Evolutionary conservation across 2,888 invertebrate genomes (phyloP).

Genomic region (Oligia strigilis): DNA sequence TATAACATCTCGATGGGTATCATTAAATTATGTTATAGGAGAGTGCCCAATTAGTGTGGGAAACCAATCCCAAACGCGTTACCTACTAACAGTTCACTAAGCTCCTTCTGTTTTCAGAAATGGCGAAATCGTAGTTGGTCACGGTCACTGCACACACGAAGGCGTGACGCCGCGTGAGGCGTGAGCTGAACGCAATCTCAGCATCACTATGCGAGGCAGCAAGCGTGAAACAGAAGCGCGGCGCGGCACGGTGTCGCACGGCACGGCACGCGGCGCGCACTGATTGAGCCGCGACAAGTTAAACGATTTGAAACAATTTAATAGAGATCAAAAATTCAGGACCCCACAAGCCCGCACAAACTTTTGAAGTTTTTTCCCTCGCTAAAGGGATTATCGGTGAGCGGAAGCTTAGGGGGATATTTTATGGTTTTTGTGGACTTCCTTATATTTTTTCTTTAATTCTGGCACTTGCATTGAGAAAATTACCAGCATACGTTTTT

Average conservation of each 20-base stretch:
- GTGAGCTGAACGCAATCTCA: conserved; percentile 65
- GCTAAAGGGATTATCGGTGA: conserved; percentile 89
- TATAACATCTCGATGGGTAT: background rate
- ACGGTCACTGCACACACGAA: conserved; percentile 40
- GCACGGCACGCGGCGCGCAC: conserved; percentile 77
- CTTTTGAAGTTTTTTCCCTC: conserved; percentile 91
- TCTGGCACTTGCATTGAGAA: conserved; percentile 56
- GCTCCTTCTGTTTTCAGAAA: conserved; percentile 3
- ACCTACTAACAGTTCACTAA: background rate
- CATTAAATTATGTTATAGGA: background rate
- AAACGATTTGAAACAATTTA: conserved; percentile 91
- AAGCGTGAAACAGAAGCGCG: conserved; percentile 77
- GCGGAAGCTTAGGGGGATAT: conserved; percentile 86
- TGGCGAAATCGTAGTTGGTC: conserved; percentile 47
- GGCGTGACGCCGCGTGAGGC: conserved; percentile 56
- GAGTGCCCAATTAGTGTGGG: background rate
- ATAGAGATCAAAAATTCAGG: conserved; percentile 90
- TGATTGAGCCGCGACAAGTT: conserved; percentile 91
- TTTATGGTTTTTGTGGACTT: conserved; percentile 86
- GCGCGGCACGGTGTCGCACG: conserved; percentile 56
- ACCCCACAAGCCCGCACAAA: conserved; percentile 89
- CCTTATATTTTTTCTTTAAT: conserved; percentile 79
- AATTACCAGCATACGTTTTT: conserved; percentile 8
- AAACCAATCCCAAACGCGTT: background rate
- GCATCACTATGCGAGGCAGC: conserved; percentile 81